A percentile compares a stretch with the other conserved stretches of the same genome.
Evolutionary conservation across 2,888 invertebrate genomes (phyloP).

Genomic region (Pinctada fucata): DNA sequence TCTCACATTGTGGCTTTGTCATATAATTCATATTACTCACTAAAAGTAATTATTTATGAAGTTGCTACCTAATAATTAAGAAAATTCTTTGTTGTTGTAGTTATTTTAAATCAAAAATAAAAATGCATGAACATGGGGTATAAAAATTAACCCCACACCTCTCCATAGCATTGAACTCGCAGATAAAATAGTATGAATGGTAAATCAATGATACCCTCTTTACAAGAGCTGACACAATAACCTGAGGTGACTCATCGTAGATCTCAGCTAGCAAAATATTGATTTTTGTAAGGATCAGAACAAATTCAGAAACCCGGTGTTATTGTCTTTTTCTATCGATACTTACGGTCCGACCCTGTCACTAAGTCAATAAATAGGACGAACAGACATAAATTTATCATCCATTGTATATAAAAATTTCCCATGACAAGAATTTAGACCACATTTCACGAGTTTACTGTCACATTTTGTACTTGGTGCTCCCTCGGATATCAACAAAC

Average conservation of each 20-base stretch:
- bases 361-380: not conserved
- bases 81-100: no score
- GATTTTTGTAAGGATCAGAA: not conserved
- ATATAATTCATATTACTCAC: no score
- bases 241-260: not conserved
- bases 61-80: no score
- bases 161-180: no score
- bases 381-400: not conserved
- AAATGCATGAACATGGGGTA: no score
- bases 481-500: not conserved
- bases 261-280: not conserved
- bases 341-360: not conserved
- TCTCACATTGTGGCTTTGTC: no score
- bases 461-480: not conserved
- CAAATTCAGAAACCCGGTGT: not conserved
- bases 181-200: not conserved
- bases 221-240: not conserved
- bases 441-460: not conserved
- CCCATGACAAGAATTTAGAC: not conserved
- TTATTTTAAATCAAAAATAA: no score
- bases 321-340: not conserved
- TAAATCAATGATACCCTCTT: not conserved
- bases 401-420: not conserved
- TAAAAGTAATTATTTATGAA: no score
- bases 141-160: no score